Evolutionary conservation across 2,797 vertebrate genomes (phyloP), one percentile per base, ranked within the genome.

Genomic region (Paguma larvata): DNA sequence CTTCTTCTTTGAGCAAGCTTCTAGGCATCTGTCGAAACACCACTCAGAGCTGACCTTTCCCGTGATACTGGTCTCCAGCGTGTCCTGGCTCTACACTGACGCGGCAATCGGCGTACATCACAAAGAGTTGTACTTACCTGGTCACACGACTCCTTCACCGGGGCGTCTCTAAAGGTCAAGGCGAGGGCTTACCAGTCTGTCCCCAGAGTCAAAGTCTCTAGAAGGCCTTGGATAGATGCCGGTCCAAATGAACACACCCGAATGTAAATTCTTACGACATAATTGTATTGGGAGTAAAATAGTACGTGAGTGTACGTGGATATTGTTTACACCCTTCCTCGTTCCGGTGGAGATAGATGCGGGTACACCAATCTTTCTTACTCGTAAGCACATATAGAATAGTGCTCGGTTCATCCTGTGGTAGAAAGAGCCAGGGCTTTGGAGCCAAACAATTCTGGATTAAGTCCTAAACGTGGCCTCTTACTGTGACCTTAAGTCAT

Each of bases 1-100:
- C 67, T 30, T 56, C 63, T 48, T 87, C 92, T 75, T 59, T 80
- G 92, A 95, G 65, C 79, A 77, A 89, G 93, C 77, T 63, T 86
- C 72, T 62, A 32, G 46, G 53, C 51, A 84, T 84, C 79, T 85
- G 94, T 92, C 87, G 93, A 84, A 91, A 92, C 53, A 92, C 80
- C 85, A 9, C 25, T 77, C 63, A 6, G n/a, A 62, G 62, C 73
- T 62, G 11, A 27, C n/a, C 63, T 96, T 89, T 89, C 38, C 59
- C 48, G 16, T 86, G 79, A 85, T 80, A 86, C 21, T 44, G 30
- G 15, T 48, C 87, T 85, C 48, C 27, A 63, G 53, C 44, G 18
- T 88, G 68, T 84, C 89, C 86, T 23, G 21, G 21, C 34, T 94
- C 48, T 68, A 1, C 41, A 3, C 32, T 78, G 56, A 86, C 67